These are phyloP conservation scores for Monopterus albus DNA, from an alignment of 2,113 vertebrate species.

Conservation along the genomic window DNA sequence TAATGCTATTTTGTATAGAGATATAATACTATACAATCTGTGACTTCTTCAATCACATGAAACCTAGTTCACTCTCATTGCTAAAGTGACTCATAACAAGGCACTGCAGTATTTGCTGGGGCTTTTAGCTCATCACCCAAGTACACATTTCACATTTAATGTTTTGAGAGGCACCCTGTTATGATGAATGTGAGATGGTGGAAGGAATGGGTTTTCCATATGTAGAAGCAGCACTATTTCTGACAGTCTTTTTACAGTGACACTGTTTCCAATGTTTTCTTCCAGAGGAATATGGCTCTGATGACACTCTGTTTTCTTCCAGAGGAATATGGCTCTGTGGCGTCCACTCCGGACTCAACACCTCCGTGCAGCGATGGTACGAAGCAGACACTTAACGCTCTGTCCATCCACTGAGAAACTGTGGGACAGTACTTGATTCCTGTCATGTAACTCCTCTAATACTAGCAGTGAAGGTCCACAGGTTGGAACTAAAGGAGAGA, in stretches of 20 bases:
- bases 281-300: constrained; percentile 85
- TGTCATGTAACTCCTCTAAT: not conserved
- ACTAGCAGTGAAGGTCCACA: constrained; percentile 2
- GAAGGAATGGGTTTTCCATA: not conserved
- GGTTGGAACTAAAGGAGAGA: too few species aligned
- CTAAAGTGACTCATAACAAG: not conserved
- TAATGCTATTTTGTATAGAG: not conserved
- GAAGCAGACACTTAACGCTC: not conserved
- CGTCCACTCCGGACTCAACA: constrained; percentile 85
- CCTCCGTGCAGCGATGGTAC: constrained; percentile 85
- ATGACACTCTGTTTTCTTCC: constrained; percentile 59
- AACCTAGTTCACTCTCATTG: not conserved
- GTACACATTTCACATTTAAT: not conserved
- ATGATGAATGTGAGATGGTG: not conserved
- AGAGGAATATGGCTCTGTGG: constrained; percentile 86
- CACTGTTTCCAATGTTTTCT: too few species aligned
- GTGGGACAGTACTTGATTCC: not conserved
- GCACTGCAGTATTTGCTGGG: not conserved
- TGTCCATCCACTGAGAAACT: not conserved
- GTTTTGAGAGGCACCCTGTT: not conserved
- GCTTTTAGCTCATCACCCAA: not conserved
- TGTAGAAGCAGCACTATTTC: constrained; percentile 1
- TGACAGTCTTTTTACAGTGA: not conserved
- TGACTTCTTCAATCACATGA: too few species aligned
- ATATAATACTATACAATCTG: too few species aligned